Evolutionary conservation across 1,140 invertebrate genomes (phyloP).

Genomic region (Melitaea cinxia): DNA sequence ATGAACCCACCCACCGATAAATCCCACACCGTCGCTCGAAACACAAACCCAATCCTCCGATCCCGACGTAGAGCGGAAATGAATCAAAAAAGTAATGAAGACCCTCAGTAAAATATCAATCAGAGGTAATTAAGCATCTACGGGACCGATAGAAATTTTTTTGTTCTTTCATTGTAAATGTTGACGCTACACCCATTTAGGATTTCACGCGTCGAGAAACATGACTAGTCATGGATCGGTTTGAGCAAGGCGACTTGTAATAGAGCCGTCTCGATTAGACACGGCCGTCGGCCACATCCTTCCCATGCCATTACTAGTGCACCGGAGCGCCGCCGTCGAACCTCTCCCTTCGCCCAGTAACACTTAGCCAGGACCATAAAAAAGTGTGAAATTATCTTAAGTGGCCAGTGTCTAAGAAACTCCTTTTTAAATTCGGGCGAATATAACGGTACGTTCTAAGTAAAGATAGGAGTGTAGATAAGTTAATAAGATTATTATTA

Average conservation of each 20-base stretch:
- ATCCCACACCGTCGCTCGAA: constrained; percentile 3
- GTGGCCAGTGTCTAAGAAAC: constrained; percentile 66
- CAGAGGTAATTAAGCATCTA: constrained; percentile 53
- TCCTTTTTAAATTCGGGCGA: constrained; percentile 69
- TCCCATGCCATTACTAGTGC: constrained; percentile 46
- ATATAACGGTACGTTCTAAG: constrained; percentile 77
- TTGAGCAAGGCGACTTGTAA: constrained; percentile 45
- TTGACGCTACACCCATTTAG: constrained; percentile 49
- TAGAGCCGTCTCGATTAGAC: constrained; percentile 65
- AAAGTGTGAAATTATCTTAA: constrained; percentile 78
- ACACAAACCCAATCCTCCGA: constrained; percentile 1
- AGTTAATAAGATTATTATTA: constrained; percentile 81
- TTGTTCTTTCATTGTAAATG: constrained; percentile 50
- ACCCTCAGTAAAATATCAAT: constrained; percentile 54
- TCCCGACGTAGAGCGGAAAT: constrained; percentile 38
- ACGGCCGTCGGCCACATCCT: constrained; percentile 63
- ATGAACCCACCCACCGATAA: neutral
- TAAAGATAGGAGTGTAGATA: constrained; percentile 79
- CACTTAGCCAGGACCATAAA: constrained; percentile 58
- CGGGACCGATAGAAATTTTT: constrained; percentile 42
- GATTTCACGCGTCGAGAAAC: constrained; percentile 60
- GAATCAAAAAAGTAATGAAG: constrained; percentile 46
- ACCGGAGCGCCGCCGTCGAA: constrained; percentile 28
- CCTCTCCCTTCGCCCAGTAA: constrained; percentile 48
- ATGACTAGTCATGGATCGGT: constrained; percentile 48